Evolutionary conservation across 1,140 invertebrate genomes (phyloP).

Genomic region (Rhagoletis zephyria): DNA sequence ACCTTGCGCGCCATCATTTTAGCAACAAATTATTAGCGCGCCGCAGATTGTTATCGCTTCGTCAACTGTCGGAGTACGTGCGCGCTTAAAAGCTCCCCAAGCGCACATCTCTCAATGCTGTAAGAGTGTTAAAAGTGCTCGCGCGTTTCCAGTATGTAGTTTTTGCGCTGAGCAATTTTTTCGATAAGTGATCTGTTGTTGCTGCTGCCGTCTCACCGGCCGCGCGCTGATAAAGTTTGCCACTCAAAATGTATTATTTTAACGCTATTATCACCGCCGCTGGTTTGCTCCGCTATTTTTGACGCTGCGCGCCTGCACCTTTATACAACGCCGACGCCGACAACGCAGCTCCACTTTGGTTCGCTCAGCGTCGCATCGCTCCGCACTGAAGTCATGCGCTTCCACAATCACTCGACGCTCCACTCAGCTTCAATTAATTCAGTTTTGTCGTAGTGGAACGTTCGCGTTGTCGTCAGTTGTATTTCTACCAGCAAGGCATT

Average conservation of each 20-base stretch:
- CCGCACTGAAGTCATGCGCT: not conserved
- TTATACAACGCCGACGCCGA: not conserved
- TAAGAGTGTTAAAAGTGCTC: not conserved
- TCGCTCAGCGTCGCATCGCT: not conserved
- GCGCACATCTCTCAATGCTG: not conserved
- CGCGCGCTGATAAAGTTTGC: too few relatives aligned
- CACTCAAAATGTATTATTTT: not conserved
- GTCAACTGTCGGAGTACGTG: not conserved
- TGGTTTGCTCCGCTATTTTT: not conserved
- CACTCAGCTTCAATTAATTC: conserved; percentile 3
- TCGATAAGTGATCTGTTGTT: too few relatives aligned
- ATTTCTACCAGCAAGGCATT: conserved; percentile 18
- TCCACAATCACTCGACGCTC: not conserved
- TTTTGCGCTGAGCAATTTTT: not conserved
- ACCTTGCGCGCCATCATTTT: not conserved
- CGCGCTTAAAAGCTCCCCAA: not conserved
- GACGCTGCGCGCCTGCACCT: not conserved
- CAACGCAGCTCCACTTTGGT: not conserved
- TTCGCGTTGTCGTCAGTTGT: conserved; percentile 20
- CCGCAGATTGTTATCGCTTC: not conserved
- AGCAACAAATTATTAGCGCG: not conserved
- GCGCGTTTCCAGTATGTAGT: not conserved
- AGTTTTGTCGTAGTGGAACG: not conserved
- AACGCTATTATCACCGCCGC: too few relatives aligned
- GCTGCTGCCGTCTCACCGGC: too few relatives aligned